Percentiles rank a stretch among this genome's conserved stretches.
Evolutionary conservation across 2,113 vertebrate species (phyloP).

Genomic region (Vulpes lagopus): DNA sequence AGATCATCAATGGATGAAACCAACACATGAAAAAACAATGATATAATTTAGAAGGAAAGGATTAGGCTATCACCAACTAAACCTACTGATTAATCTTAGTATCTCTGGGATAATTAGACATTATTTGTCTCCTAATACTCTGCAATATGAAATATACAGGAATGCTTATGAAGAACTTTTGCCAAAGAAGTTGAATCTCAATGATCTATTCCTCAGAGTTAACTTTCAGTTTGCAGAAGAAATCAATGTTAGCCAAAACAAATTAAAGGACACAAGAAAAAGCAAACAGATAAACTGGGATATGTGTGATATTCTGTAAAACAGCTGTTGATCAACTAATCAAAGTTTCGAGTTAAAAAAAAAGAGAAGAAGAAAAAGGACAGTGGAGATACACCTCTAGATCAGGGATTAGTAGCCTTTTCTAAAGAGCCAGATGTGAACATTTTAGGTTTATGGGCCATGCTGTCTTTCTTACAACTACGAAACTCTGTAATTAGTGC

Average conservation of each 20-base stretch:
- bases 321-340: neutral
- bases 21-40: neutral
- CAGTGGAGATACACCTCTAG: neutral
- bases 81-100: neutral
- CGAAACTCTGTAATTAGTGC: neutral
- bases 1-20: neutral
- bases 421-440: neutral
- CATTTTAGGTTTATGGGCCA: neutral
- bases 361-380: neutral
- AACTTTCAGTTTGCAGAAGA: neutral
- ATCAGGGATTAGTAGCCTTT: neutral
- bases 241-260: neutral
- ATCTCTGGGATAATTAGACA: neutral
- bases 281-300: neutral
- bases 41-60: neutral
- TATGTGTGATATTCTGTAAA: neutral
- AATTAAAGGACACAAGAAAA: neutral
- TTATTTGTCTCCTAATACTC: neutral
- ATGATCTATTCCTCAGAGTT: neutral
- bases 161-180: neutral
- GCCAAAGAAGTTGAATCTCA: neutral
- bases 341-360: neutral
- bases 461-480: neutral
- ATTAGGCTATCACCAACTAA: neutral
- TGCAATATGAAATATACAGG: neutral